Evolutionary conservation across 2,888 invertebrate genomes (phyloP), one percentile per base, ranked within the genome.

Genomic region (Stenotaenia linearis): DNA sequence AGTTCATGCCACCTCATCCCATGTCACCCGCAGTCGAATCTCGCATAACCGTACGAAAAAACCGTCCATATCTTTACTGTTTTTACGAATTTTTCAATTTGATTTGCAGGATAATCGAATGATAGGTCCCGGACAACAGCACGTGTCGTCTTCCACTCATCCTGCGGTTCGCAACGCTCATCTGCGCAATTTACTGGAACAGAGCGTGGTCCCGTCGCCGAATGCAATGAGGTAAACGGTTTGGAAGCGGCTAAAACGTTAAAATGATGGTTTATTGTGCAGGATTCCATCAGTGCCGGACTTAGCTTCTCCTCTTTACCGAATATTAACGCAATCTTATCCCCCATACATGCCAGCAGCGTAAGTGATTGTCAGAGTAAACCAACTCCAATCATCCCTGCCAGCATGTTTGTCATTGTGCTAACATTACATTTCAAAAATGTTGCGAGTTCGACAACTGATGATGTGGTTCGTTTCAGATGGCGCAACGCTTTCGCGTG

Each of bases 141-240:
- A 80, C 18, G 82, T 82, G 9, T 81, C 82, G 25, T 82, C 82
- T 12, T 81, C 82, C 40, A 82, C 82, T 15, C 81, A 82, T 78
- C 40, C 79, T 7, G 12, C 69, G 0, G 18, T 25, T 69, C 69
- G 69, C 69, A 69, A 69, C 28, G 28, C 28, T 4, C 23, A 28
- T 25, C 18, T 69, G 12, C 69, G 69, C 10, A 25, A 23, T 21
- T 28, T 69, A 25, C 69, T 69, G 12, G 69, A 69, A 69, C 69
- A 69, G 12, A 0, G 12, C 12, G 18, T 21, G 23, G 69, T 12
- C 10, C 23, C 28, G 6, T 10, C 12, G 15, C 18, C 5, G 12
- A 23, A 69, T 25, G 0, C 69, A 0, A 69, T 69, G 69, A 40
- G n/a, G 40, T 40, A 40, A 0, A n/a, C 12, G 15, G 4, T 3